Percentiles rank a stretch among this genome's conserved stretches.
phyloP scores from a whole-genome alignment of 2,113 vertebrate species.

The Mormyrus lacerda region DNA sequence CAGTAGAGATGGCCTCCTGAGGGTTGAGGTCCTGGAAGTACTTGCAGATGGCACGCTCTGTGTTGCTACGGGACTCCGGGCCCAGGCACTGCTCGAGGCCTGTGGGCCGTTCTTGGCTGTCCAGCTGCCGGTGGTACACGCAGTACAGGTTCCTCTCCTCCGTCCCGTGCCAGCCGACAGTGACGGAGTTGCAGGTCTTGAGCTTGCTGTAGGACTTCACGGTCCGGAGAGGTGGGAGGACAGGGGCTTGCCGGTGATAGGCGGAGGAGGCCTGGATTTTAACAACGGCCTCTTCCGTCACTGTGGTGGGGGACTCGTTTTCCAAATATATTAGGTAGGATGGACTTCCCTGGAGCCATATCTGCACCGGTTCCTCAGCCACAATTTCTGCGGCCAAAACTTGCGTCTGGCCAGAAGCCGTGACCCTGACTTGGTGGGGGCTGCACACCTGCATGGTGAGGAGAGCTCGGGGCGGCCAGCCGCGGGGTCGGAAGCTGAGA shows the following conservation, averaged over 20 bases:
- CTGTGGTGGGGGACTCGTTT: slow-evolving; percentile 36
- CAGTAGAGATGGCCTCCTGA: slow-evolving; percentile 72
- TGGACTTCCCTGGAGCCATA: slow-evolving; percentile 70
- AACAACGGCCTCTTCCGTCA: slow-evolving; percentile 54
- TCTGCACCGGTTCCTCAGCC: slow-evolving; percentile 60
- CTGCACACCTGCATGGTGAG: slow-evolving; percentile 71
- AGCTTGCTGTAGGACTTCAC: slow-evolving; percentile 80
- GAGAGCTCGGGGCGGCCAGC: slow-evolving; percentile 66
- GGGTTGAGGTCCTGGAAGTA: slow-evolving; percentile 76
- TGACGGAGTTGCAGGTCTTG: slow-evolving; percentile 73
- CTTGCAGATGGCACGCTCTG: slow-evolving; percentile 77
- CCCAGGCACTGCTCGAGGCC: slow-evolving; percentile 61
- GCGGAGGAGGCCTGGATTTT: slow-evolving; percentile 72
- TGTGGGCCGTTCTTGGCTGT: slow-evolving; percentile 26
- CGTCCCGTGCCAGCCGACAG: slow-evolving; percentile 81
- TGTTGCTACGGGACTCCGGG: slow-evolving; percentile 67
- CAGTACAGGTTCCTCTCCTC: slow-evolving; percentile 79
- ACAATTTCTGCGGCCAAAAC: slow-evolving; percentile 58
- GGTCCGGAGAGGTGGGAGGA: slow-evolving; percentile 72
- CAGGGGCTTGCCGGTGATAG: slow-evolving; percentile 67
- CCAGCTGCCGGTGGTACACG: slow-evolving; percentile 65
- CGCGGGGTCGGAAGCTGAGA: slow-evolving; percentile 66
- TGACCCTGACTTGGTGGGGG: slow-evolving; percentile 57
- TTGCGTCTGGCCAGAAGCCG: slow-evolving; percentile 60
- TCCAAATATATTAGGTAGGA: slow-evolving; percentile 69